Percentiles rank a stretch among this genome's conserved stretches.
phyloP scores from a whole-genome alignment of 1,140 invertebrate species.

The Zaprionus taronus region DNA sequence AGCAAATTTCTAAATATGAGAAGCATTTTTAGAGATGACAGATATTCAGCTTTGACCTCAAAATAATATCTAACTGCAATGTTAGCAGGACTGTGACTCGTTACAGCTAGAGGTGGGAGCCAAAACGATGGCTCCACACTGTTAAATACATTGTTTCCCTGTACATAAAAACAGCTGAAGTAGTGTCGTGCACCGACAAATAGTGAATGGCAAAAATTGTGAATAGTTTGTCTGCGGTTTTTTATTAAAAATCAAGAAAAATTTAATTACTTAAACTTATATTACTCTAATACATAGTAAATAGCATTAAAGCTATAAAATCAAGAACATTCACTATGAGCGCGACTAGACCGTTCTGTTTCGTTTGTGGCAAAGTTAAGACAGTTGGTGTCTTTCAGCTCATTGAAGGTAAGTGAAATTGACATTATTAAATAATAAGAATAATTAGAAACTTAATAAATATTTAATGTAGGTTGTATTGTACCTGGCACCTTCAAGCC shows the following conservation, averaged over 20 bases:
- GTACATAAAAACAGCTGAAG: conserved; percentile 34
- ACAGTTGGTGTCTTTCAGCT: conserved; percentile 69
- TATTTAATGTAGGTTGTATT: conserved; percentile 59
- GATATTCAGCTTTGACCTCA: background rate
- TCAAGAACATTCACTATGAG: conserved; percentile 46
- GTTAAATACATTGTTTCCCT: background rate
- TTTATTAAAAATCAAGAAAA: conserved; percentile 1
- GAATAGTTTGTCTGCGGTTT: background rate
- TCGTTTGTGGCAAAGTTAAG: conserved; percentile 67
- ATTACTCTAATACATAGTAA: background rate
- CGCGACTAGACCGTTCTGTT: conserved; percentile 59
- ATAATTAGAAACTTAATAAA: conserved; percentile 5
- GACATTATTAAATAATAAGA: background rate
- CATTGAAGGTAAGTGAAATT: conserved; percentile 51
- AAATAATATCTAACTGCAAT: background rate
- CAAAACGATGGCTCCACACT: no score
- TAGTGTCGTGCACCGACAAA: conserved; percentile 16
- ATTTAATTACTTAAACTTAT: conserved; percentile 1
- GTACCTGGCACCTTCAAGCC: conserved; percentile 72
- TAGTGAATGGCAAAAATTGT: background rate
- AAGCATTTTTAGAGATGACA: conserved; percentile 34
- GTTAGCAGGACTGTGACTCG: background rate
- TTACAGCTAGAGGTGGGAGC: background rate
- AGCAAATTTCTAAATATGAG: conserved; percentile 23
- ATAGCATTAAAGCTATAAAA: background rate